Base-by-base conservation (phyloP, 2,888 invertebrate species). In the Athrips mouffetella region DNA sequence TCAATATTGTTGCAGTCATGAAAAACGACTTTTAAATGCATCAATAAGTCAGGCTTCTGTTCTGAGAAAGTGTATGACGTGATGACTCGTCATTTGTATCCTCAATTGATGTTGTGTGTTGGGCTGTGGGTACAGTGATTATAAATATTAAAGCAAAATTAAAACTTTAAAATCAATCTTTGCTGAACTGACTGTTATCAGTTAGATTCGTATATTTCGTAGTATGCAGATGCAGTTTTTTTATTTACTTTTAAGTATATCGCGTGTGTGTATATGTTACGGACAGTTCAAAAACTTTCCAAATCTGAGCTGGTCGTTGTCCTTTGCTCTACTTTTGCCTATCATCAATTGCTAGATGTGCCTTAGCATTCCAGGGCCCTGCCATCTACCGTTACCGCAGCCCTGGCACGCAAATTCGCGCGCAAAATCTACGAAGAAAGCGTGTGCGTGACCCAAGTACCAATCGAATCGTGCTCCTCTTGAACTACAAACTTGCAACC, bases 341-440 rank as follows among this genome's bases (percentile, higher is more conserved):
- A 35, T 18, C 18, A 39, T 39, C 39, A 33, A 29, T 29, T 39
- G 29, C 20, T 47, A 29, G 33, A 20, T 35, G 40, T 11, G 60
- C 67, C 60, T 57, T 55, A 64, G 67, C 78, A 81, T 80, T 79
- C 80, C 77, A 68, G 74, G 71, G 80, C 75, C 76, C 80, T 71
- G 70, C 66, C 70, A 69, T 71, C 72, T 78, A 84, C 87, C 87
- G 87, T 87, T 87, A 87, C 65, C 58, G 59, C 69, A 68, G 66
- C 72, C 65, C 71, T 76, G 59, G 64, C 70, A 76, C 71, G 62
- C 68, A 76, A 79, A 80, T 84, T 85, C 76, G 82, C 83, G 79
- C 79, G 83, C 84, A 80, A 87, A 84, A 83, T 80, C 68, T 77
- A 73, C 76, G 79, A 86, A 84, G 87, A 86, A 86, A 86, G 86